A percentile compares a stretch with the other conserved stretches of the same genome.
phyloP scores from a whole-genome alignment of 2,888 invertebrate genomes.

The Octonoba sinensis region DNA sequence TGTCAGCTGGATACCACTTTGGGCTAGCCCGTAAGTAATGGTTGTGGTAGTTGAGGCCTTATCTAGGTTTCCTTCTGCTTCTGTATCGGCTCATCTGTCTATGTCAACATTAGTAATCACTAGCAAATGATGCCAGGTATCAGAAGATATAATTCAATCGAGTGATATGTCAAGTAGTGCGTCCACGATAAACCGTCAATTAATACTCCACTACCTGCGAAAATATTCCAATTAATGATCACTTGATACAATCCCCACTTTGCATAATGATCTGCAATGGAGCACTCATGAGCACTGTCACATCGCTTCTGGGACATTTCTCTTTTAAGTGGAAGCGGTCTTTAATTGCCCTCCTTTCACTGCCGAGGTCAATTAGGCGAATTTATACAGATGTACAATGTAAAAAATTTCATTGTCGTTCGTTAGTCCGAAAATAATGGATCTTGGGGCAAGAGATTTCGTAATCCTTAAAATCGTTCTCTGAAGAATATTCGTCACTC shows the following conservation, averaged over 20 bases:
- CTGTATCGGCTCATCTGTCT: slow-evolving; percentile 53
- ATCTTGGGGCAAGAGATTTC: no score
- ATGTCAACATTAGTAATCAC: slow-evolving; percentile 53
- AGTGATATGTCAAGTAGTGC: not conserved
- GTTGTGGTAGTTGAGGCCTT: slow-evolving; percentile 52
- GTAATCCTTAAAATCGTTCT: no score
- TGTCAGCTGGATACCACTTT: slow-evolving; percentile 51
- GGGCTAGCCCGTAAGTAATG: slow-evolving; percentile 51
- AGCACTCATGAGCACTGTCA: no score
- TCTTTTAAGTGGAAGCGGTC: no score
- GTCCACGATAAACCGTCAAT: not conserved
- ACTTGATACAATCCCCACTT: not conserved
- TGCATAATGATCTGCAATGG: no score
- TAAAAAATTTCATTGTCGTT: no score
- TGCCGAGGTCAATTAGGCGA: no score
- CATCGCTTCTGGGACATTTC: no score
- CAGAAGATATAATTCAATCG: slow-evolving; percentile 47
- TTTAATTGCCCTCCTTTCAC: no score
- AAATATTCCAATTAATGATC: not conserved
- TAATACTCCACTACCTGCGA: slow-evolving; percentile 6
- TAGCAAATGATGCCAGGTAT: slow-evolving; percentile 50
- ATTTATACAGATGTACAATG: no score
- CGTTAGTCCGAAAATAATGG: no score
- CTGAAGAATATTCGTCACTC: no score
- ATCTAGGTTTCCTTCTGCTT: slow-evolving; percentile 55